Conservation (phyloP, 2,888 invertebrate genomes). For the Saturnia japonica region DNA sequence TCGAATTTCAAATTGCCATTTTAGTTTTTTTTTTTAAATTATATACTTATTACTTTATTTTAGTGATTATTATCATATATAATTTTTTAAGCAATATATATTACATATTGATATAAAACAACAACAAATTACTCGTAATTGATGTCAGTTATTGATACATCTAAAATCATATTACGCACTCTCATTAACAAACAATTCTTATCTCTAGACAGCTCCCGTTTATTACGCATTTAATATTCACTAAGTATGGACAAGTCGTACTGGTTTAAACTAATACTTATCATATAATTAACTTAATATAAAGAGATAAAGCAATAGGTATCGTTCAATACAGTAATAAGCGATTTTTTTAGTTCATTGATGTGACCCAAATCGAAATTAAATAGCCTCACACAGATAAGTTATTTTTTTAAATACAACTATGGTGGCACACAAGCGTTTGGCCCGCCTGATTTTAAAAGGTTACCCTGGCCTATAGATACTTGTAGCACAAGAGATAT, state of each 20-base stretch:
- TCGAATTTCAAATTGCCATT: too few species aligned
- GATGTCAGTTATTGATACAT: background rate
- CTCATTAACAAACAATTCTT: background rate
- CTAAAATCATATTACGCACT: background rate
- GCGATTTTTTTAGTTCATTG: background rate
- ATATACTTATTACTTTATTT: too few species aligned
- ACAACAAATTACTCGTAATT: background rate
- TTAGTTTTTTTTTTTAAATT: too few species aligned
- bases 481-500: too few species aligned
- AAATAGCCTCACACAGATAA: background rate
- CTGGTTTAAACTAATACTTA: background rate
- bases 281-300: slow-evolving; percentile 1
- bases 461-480: too few species aligned
- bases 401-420: background rate
- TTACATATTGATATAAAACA: too few species aligned
- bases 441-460: too few species aligned
- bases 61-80: too few species aligned
- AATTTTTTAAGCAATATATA: too few species aligned
- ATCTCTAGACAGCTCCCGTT: background rate
- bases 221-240: slow-evolving; percentile 5
- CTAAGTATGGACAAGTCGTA: background rate
- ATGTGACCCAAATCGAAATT: background rate
- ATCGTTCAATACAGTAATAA: background rate
- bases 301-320: background rate
- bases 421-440: too few species aligned